Base-by-base conservation (phyloP, 2,888 invertebrate genomes). In the Pterostichus niger region DNA sequence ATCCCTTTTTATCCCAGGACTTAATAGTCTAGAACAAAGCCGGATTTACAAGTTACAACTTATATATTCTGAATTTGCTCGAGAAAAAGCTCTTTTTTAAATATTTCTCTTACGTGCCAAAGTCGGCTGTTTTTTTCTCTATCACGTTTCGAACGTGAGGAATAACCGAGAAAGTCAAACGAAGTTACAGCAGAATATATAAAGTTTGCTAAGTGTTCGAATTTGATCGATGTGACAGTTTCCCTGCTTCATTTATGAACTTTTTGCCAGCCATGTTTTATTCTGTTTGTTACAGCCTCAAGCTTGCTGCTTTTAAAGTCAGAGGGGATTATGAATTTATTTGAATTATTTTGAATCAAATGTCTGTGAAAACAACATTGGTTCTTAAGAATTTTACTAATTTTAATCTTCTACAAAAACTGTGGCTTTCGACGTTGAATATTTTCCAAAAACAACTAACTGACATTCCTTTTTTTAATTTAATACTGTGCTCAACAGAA, bases 161-260 rank as follows among this genome's bases (percentile, higher is more conserved):
- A 64, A 79, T 64, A 79, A 79, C 44, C n/a, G 49, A 49, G 49
- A 61, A 79, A 79, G 46, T 64, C 44, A 79, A 64, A 79, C 61
- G 79, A 64, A 79, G 79, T 78, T 78, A 78, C 59, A 59, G 56
- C 78, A 24, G 79, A 79, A 79, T 79, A 64, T 79, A 64, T 64
- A 64, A 79, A 79, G 64, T 79, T 79, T 64, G 49, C 31, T 79
- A 79, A 79, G 61, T 79, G 79, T 49, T 79, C 79, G 79, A 79
- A 79, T 79, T 79, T 79, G 79, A 79, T 79, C 79, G 79, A 79
- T 79, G 79, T 64, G 79, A 79, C 79, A 79, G 71, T 52, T 46
- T 75, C 49, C 11, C 6, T 44, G 52, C 49, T 75, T 75, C 75
- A 24, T 75, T 75, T 75, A 75, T 71, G 75, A 71, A 71, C 52